Evolutionary conservation across 2,888 invertebrate species (phyloP), one percentile per base, ranked within the genome.

Genomic region (Dorcus parallelipipedus): DNA sequence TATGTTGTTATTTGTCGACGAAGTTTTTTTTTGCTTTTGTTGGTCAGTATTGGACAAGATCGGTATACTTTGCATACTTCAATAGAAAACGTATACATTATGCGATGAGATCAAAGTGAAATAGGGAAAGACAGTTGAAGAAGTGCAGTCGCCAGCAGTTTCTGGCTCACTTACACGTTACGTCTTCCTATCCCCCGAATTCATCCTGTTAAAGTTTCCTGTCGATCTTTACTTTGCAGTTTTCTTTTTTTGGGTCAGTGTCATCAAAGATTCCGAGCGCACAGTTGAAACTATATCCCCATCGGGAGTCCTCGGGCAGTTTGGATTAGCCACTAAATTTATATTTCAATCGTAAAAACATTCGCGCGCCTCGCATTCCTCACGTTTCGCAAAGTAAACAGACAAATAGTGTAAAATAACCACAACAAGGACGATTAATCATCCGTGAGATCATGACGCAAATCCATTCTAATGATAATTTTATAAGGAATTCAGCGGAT

Each of bases 291-390:
- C 66, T 67, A 66, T 65, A 64, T 65, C 65, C 64, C 65, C 64
- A 60, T 60, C 58, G 66, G 64, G 65, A 67, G 56, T 38, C 56
- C 62, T 53, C 52, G 52, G 62, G 62, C 66, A 55, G 61, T 69
- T 64, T 57, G 67, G 67, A 70, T 71, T 69, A 70, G 66, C 69
- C 65, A 64, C 70, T 69, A 69, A 71, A 71, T 71, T 71, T 71
- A 71, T 70, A 67, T 70, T 69, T 70, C 71, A 71, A 70, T 71
- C 70, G 68, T 71, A 70, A 70, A 70, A 68, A 70, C 69, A 69
- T 65, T 67, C 64, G 67, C 69, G 69, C 67, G 63, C 23, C 54
- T 56, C 53, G 69, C 67, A 69, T 70, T 63, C 48, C 42, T 42
- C 42, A 17, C 42, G 14, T 14, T 14, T 42, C 14, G 10, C 14